A percentile compares a stretch with the other conserved stretches of the same genome.
These are phyloP conservation scores for Chloroceryle aenea DNA, from an alignment of 2,113 vertebrate genomes.

Conservation along the genomic window DNA sequence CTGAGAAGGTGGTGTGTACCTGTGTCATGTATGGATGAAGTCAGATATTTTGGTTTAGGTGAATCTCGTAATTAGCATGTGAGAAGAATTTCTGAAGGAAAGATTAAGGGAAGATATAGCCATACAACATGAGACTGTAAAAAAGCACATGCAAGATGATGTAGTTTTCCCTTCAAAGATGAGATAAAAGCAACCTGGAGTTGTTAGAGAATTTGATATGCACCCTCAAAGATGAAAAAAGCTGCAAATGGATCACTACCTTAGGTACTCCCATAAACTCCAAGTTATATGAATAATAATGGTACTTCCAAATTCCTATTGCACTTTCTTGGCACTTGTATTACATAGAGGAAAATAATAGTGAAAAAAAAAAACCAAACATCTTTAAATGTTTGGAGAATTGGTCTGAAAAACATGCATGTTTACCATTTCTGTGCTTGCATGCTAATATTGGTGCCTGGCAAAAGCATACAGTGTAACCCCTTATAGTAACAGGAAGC, in stretches of 20 bases:
- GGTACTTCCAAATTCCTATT: not conserved
- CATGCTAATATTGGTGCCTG: too few relatives aligned
- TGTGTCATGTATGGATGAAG: not conserved
- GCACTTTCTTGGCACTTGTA: not conserved
- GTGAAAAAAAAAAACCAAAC: not conserved
- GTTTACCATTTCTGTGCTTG: too few relatives aligned
- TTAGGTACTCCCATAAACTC: not conserved
- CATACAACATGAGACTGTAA: not conserved
- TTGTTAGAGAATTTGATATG: not conserved
- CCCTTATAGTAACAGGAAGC: too few relatives aligned
- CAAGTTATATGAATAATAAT: not conserved
- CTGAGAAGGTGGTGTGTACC: not conserved
- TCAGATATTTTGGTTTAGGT: accelerated
- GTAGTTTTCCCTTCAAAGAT: not conserved
- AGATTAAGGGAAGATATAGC: not conserved
- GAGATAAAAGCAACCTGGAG: not conserved
- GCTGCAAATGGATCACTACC: not conserved
- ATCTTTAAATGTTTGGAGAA: not conserved
- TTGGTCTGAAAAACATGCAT: not conserved
- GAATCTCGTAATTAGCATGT: not conserved
- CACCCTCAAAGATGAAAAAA: not conserved
- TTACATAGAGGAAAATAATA: not conserved
- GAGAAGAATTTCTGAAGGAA: not conserved
- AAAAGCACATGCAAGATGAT: not conserved
- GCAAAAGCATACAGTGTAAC: too few relatives aligned